Percentiles rank a stretch among this genome's conserved stretches.
Conservation (phyloP, 53 echinoderm and acorn worm species). For the Apostichopus leukothele region DNA sequence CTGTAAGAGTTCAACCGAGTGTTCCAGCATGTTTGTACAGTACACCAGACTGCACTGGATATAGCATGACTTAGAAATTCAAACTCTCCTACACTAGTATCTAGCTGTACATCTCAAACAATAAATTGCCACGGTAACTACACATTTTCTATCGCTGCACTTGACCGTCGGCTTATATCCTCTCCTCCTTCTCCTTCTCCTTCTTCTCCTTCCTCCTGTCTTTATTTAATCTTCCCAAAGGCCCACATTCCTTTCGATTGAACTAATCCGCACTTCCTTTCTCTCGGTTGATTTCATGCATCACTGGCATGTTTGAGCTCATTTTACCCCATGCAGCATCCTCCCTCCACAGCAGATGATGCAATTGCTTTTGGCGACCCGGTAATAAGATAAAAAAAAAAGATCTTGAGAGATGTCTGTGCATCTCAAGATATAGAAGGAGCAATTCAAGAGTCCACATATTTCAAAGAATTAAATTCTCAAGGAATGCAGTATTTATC, state of each 20-base stretch:
- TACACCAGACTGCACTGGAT: no score
- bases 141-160: neutral
- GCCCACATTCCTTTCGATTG: constrained; percentile 23
- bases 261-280: constrained; percentile 35
- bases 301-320: constrained; percentile 7
- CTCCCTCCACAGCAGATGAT: neutral
- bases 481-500: no score
- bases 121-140: no score
- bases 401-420: neutral
- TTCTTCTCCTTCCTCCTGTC: neutral
- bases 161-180: neutral
- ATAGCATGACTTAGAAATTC: no score
- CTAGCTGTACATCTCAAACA: no score
- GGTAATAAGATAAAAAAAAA: neutral
- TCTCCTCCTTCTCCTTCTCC: neutral
- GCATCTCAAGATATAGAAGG: neutral
- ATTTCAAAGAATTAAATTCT: no score
- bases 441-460: no score
- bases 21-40: no score
- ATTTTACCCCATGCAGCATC: neutral
- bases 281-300: neutral
- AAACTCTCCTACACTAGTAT: no score
- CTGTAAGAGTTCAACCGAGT: no score
- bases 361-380: constrained; percentile 6
- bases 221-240: neutral